Evolutionary conservation across 2,888 invertebrate species (phyloP), one percentile per base, ranked within the genome.

Genomic region (Thereva unica): DNA sequence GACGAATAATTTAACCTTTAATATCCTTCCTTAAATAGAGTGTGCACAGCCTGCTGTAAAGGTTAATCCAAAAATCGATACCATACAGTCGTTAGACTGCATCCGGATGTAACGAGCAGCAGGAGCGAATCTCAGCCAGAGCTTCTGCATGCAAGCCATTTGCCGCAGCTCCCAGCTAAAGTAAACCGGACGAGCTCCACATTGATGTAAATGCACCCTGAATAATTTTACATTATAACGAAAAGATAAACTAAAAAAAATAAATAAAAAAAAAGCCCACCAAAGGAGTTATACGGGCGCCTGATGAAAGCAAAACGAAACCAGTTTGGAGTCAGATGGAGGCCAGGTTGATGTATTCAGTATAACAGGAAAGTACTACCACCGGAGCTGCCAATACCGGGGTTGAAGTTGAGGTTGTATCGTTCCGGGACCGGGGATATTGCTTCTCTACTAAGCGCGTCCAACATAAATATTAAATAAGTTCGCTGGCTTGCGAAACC

Each of bases 1-100:
- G 34, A 53, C 54, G 45, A 45, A 64, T 64, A 64, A 54, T 64
- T 64, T 64, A 64, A 64, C 61, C 61, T 61, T 61, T 61, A 61
- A 61, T 61, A 61, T 50, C 50, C 61, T 50, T 34, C 61, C 41
- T 50, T 61, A 61, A 59, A 61, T 61, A 41, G 41, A 12, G 34
- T 50, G 12, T 12, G 50, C 61, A 40, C 61, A 49, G 50, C 41
- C 49, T 50, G 61, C 35, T 50, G 50, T 49, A 34, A 50, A 61
- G 61, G 41, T 61, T 61, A 61, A 61, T 61, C 61, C 61, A 40
- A 61, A 61, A 61, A 61, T 61, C 61, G 41, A 61, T 61, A 61
- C 50, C 41, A 61, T 50, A 61, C 40, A 49, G 41, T 41, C 49
- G 50, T 59, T 50, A 61, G 61, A 61, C 50, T 61, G 61, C 61